Base-by-base conservation (phyloP, 2,888 invertebrate genomes). In the Mycogona germanica region DNA sequence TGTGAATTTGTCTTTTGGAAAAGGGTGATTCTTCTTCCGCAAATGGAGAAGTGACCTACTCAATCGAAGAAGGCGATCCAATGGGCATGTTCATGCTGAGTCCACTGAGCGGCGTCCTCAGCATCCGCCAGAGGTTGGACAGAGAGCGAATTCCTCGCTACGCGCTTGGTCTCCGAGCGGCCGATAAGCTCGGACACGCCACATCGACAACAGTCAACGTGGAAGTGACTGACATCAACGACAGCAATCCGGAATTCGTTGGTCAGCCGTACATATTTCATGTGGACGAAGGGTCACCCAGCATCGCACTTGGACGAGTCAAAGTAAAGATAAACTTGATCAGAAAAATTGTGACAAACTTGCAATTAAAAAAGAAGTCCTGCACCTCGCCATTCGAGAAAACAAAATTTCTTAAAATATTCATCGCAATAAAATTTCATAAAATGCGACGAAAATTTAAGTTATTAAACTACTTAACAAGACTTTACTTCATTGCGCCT, bases 211-310 rank as follows among this genome's bases (percentile, higher is more conserved):
- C 85, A 0, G 84, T 91, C 0, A 87, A 88, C 63, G 84, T 92
- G 53, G 84, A 83, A 66, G 86, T 92, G 1, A 87, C 87, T 0
- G 92, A 92, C 63, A 87, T 89, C 58, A 91, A 91, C 66, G 91
- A 92, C 65, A 87, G 89, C 64, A 89, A 88, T 67, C 91, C 91
- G 0, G 85, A 84, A 65, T 92, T 91, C 64, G 79, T 84, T n/a
- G 78, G 76, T 21, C 75, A 84, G 59, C 85, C 87, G 0, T 91
- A 91, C 64, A 72, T 78, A 38, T 91, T 91, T 68, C 73, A 77
- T 19, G 62, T 66, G 1, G 57, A 61, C 17, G 65, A 66, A 57
- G 65, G 64, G 1, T 21, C 57, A 12, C 54, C 49, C 3, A 56
- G 59, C 37, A 58, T 58, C 9, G 53, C 59, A 6, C 81, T 89